Percentiles rank a stretch among this genome's conserved stretches.
phyloP scores from a whole-genome alignment of 37 sponge, comb jelly and placozoan genomes.

The Hexactinellida sp. region DNA sequence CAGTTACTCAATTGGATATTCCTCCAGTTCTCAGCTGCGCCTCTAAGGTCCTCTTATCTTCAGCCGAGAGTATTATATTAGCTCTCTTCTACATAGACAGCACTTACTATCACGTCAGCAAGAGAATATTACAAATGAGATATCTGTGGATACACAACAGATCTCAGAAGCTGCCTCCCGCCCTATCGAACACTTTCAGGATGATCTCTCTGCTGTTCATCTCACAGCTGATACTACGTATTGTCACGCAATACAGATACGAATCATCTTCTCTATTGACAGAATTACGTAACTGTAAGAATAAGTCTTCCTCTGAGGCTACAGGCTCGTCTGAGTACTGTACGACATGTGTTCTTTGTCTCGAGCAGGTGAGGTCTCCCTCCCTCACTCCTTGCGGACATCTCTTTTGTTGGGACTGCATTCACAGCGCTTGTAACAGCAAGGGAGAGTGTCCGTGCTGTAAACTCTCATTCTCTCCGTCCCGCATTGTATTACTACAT shows the following conservation, averaged over 20 bases:
- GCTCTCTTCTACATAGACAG: background rate
- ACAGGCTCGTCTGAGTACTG: background rate
- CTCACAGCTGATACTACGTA: background rate
- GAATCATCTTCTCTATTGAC: background rate
- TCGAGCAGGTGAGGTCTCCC: background rate
- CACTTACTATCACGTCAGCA: conserved; percentile 2
- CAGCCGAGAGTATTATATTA: background rate
- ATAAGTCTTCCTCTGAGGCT: background rate
- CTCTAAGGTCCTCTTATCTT: background rate
- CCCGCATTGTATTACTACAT: background rate
- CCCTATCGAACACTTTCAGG: background rate
- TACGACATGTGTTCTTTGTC: background rate
- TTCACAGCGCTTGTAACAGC: background rate
- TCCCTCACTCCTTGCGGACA: conserved; percentile 4
- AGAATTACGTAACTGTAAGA: background rate
- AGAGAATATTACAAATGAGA: background rate
- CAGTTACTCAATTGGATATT: background rate
- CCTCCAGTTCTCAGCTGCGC: background rate
- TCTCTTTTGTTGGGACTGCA: background rate
- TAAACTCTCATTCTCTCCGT: conserved; percentile 11
- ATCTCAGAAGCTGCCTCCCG: background rate
- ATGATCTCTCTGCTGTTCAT: background rate
- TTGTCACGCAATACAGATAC: background rate
- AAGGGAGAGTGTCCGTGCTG: background rate
- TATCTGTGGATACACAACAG: background rate